Evolutionary conservation across 2,888 invertebrate species (phyloP).

Genomic region (Pheosia gnoma): DNA sequence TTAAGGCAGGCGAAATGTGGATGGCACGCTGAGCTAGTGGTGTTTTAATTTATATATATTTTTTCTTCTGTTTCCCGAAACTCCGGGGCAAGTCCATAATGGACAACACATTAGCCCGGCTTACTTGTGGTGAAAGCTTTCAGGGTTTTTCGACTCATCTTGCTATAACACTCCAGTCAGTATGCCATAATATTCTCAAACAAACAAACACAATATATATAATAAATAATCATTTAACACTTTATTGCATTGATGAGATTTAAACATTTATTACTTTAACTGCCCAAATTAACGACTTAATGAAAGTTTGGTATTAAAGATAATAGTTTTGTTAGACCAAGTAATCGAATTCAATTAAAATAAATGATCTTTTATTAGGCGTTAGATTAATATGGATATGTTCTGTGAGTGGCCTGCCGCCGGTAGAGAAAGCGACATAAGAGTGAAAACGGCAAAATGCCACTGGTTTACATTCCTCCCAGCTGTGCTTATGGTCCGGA

Average conservation of each 20-base stretch:
- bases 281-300: constrained; percentile 19
- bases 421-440: constrained; percentile 62
- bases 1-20: constrained; percentile 39
- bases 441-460: constrained; percentile 71
- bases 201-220: background rate
- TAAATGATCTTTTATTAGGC: constrained; percentile 25
- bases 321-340: constrained; percentile 15
- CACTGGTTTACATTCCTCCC: constrained; percentile 67
- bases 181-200: constrained; percentile 12
- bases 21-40: constrained; percentile 42
- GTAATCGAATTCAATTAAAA: constrained; percentile 34
- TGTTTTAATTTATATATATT: constrained; percentile 68
- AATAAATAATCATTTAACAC: background rate
- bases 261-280: constrained; percentile 21
- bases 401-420: constrained; percentile 12
- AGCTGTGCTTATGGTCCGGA: constrained; percentile 52
- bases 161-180: constrained; percentile 50
- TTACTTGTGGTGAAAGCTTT: constrained; percentile 76
- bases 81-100: constrained; percentile 67
- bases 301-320: constrained; percentile 22
- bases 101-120: constrained; percentile 76
- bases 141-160: constrained; percentile 68
- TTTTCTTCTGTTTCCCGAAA: constrained; percentile 53
- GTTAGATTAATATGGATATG: constrained; percentile 22
- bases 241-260: constrained; percentile 29